Conservation (phyloP, 1,140 invertebrate genomes). For the Aculops lycopersici region DNA sequence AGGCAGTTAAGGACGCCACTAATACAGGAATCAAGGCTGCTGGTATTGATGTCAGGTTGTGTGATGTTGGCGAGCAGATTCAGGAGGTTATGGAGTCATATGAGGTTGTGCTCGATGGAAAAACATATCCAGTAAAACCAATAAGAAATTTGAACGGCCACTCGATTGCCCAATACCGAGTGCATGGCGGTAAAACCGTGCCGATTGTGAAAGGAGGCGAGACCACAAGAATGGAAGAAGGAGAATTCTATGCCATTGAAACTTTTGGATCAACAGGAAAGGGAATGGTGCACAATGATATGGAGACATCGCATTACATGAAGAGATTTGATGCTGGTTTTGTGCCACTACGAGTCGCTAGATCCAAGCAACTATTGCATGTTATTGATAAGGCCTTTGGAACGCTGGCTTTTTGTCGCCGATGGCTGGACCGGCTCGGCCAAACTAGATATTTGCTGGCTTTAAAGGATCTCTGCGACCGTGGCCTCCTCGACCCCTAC, state of each 20-base stretch:
- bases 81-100: conserved; percentile 99
- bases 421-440: conserved; percentile 85
- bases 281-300: conserved; percentile 86
- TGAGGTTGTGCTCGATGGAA: conserved; percentile 88
- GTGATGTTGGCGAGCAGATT: conserved; percentile 84
- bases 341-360: conserved; percentile 47
- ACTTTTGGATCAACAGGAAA: conserved; percentile 94
- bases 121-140: conserved; percentile 79
- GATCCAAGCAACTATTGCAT: conserved; percentile 65
- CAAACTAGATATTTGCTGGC: conserved; percentile 94
- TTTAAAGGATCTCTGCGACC: conserved; percentile 88
- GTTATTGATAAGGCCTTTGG: conserved; percentile 94
- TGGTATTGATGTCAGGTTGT: conserved; percentile 84
- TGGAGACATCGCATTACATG: conserved; percentile 99
- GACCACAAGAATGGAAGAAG: conserved; percentile 86
- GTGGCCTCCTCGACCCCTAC: conserved; percentile 72
- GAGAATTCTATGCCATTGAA: conserved; percentile 97
- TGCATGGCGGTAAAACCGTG: conserved; percentile 96
- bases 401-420: conserved; percentile 88
- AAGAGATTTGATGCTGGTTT: conserved; percentile 84
- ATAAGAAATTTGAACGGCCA: conserved; percentile 96
- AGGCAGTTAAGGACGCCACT: conserved; percentile 85
- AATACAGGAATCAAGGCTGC: conserved; percentile 74
- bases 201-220: conserved; percentile 97
- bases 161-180: conserved; percentile 80